These are phyloP conservation scores for Lophotis ruficrista DNA, from an alignment of 2,113 vertebrate genomes.

Conservation along the genomic window DNA sequence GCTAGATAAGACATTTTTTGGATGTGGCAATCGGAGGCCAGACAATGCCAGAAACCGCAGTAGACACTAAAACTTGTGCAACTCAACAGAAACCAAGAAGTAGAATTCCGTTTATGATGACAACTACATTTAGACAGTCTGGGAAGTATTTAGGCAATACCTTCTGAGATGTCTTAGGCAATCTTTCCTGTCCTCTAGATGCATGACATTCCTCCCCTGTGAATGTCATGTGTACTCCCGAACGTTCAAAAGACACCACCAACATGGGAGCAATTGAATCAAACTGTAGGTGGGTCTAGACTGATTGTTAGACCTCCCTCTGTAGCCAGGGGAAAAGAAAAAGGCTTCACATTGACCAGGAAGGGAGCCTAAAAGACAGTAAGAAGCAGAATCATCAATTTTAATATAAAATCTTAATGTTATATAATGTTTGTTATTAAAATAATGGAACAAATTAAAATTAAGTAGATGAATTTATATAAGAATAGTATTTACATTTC, in stretches of 20 bases:
- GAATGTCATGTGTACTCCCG: not conserved
- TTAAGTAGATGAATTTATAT: not conserved
- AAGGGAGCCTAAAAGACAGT: not conserved
- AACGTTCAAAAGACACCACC: not conserved
- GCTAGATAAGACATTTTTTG: not conserved
- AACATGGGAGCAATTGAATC: accelerated
- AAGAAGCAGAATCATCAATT: not conserved
- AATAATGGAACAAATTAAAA: not conserved
- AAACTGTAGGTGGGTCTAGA: not conserved
- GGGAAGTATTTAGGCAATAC: not conserved
- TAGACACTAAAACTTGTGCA: not conserved
- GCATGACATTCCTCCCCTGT: not conserved
- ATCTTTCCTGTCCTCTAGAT: not conserved
- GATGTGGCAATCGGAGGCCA: not conserved
- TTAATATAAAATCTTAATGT: not conserved
- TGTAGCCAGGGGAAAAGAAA: not conserved
- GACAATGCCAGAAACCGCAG: not conserved
- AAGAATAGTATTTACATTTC: not conserved
- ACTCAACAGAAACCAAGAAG: not conserved
- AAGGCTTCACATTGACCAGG: not conserved
- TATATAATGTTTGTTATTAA: not conserved
- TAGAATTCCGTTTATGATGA: not conserved
- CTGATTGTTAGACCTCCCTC: not conserved
- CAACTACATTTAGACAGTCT: not conserved
- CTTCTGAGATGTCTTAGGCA: not conserved